Evolutionary conservation across 2,888 invertebrate species (phyloP), one percentile per base, ranked within the genome.

Genomic region (Polydesmus complanatus): DNA sequence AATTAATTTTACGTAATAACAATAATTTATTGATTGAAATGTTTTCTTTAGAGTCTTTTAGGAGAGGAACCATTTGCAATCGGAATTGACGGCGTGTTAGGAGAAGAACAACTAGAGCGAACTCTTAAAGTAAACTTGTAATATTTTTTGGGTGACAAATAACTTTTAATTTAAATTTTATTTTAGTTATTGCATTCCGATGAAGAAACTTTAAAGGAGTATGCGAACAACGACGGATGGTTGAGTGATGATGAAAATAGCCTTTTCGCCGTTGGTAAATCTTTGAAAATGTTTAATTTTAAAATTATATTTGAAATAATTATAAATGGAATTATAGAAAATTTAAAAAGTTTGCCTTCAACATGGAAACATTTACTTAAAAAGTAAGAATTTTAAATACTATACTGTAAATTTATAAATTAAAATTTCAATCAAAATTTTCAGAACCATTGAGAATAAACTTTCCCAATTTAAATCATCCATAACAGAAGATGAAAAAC

Each of bases 31-130:
- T 11, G 11, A 18, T 14, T 18, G 8, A 18, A 11, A 21, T 52
- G 8, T 18, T 52, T 19, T 52, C 19, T 52, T 52, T 52, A 54
- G 23, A 54, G 23, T 25, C 19, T 58, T 23, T 50, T 25, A 21
- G 58, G 23, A 18, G 58, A 51, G 2, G 51, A 49, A 25, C 50
- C 47, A n/a, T 50, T 58, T 51, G 58, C 27, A 1, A 21, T 58
- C 19, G 51, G 51, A 8, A 47, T 48, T 14, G 50, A 58, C 2
- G 58, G 58, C 11, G 50, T 58, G 22, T 26, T 58, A n/a, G 49
- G 48, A 3, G 58, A 58, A n/a, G 58, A 58, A 19, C 48, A 58
- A 50, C 23, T 58, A 5, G 22, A 58, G 2, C 58, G 49, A 21
- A 50, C 26, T 8, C 50, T 58, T 19, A 58, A 58, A 21, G 58